Evolutionary conservation across 2,888 invertebrate species (phyloP), one percentile per base, ranked within the genome.

Genomic region (Metallyticus violacea): DNA sequence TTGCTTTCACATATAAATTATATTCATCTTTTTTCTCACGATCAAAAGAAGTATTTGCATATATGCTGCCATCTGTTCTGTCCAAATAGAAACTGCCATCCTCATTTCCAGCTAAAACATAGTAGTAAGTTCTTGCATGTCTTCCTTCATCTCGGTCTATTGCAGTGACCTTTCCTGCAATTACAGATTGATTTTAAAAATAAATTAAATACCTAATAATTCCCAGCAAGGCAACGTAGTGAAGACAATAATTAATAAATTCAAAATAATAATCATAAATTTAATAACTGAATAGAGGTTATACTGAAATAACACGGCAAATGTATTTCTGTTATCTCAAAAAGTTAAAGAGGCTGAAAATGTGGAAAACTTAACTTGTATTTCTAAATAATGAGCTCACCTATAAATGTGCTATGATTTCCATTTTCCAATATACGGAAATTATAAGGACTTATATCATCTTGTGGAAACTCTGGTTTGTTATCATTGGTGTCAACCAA

Each of bases 401-500:
- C 96, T 88, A 96, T 93, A 89, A 94, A 93, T 5, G 94, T 92
- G 86, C 95, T 94, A 0, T 93, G 91, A 0, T 93, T 93, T 88
- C 94, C 92, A 91, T 97, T 97, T 92, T 97, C 97, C 77, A 93
- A 93, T 6, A 97, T 92, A 30, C 93, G 93, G 89, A 97, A 96
- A 88, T 94, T 94, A 90, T 97, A 95, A 0, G 94, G 93, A 88
- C 94, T 93, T 1, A 93, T 91, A 88, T 88, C 89, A 1, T 93
- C 92, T 84, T 94, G 94, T 0, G 94, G 93, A 91, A 97, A 97
- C 90, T 95, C 95, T 0, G 97, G 97, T 0, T 94, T 93, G 90
- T 97, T 97, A 92, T 97, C 97, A 89, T 97, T 96, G 3, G 95
- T 95, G 90, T 97, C 97, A 9, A 95, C 95, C 78, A 97, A 92